Percentiles rank a stretch among this genome's conserved stretches.
These are phyloP conservation scores for Mirounga angustirostris DNA, from an alignment of 2,113 vertebrate species.

Conservation along the genomic window DNA sequence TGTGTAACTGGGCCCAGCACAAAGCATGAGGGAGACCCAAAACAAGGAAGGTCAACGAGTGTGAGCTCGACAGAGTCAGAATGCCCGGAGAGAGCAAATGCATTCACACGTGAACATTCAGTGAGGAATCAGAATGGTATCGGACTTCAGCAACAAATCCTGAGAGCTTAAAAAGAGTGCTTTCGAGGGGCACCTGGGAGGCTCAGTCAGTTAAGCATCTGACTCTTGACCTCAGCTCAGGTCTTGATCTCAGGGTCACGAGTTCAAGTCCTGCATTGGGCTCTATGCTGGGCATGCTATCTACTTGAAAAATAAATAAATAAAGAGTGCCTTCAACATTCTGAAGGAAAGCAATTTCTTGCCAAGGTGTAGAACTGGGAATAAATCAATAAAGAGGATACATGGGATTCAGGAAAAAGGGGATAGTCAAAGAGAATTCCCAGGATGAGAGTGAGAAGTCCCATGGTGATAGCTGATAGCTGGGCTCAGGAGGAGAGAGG, in stretches of 20 bases:
- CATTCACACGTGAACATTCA: accelerated
- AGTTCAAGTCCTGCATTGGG: neutral
- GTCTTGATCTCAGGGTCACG: neutral
- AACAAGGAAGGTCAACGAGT: neutral
- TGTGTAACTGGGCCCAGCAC: accelerated
- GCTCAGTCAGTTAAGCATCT: neutral
- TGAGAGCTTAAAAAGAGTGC: neutral
- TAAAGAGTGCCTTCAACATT: neutral
- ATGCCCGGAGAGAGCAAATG: no score
- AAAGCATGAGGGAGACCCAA: neutral
- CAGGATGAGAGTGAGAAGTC: neutral
- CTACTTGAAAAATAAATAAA: neutral
- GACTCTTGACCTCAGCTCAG: neutral
- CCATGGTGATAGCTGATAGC: neutral
- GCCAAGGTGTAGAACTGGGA: neutral
- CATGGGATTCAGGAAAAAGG: neutral
- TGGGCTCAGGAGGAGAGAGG: neutral
- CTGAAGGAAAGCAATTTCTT: neutral
- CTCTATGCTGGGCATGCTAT: neutral
- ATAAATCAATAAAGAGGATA: neutral
- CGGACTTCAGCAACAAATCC: neutral
- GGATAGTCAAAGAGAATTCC: neutral
- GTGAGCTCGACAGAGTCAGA: accelerated
- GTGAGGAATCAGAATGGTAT: accelerated
- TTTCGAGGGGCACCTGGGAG: neutral